Conservation (phyloP, 2,113 vertebrate species). For the Myotis yumanensis region DNA sequence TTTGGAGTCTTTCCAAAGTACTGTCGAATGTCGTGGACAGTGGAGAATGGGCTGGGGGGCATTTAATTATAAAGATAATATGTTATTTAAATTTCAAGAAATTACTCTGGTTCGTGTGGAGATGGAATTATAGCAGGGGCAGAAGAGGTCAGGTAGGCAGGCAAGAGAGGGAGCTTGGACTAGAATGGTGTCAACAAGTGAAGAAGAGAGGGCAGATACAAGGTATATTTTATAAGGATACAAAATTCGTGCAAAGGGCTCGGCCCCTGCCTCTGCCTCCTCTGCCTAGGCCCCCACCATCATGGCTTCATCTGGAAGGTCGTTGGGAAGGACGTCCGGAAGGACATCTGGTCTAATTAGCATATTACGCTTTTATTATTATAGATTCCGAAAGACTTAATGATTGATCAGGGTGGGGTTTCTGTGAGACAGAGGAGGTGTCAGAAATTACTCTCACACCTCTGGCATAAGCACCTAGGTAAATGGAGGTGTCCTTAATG, state of each 20-base stretch:
- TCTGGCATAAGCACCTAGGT: background rate
- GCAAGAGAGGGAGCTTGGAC: background rate
- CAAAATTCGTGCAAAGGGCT: no score
- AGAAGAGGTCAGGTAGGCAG: background rate
- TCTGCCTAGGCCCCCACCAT: no score
- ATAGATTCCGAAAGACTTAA: background rate
- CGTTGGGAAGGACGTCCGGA: no score
- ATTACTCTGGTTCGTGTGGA: background rate
- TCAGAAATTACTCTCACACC: background rate
- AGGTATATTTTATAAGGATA: background rate
- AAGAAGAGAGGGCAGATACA: background rate
- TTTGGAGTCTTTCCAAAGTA: background rate
- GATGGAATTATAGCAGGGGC: background rate
- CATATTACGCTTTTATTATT: no score
- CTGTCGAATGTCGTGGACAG: background rate
- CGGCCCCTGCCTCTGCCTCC: no score
- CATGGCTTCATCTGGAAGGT: no score
- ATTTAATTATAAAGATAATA: background rate
- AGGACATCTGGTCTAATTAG: no score
- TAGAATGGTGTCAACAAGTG: background rate
- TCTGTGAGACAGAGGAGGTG: background rate
- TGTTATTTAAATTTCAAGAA: background rate
- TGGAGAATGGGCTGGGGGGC: background rate
- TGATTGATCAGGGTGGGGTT: background rate
- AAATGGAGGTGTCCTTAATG: background rate